phyloP scores from a whole-genome alignment of 2,888 invertebrate genomes.

The Linhomoeus sp. region DNA sequence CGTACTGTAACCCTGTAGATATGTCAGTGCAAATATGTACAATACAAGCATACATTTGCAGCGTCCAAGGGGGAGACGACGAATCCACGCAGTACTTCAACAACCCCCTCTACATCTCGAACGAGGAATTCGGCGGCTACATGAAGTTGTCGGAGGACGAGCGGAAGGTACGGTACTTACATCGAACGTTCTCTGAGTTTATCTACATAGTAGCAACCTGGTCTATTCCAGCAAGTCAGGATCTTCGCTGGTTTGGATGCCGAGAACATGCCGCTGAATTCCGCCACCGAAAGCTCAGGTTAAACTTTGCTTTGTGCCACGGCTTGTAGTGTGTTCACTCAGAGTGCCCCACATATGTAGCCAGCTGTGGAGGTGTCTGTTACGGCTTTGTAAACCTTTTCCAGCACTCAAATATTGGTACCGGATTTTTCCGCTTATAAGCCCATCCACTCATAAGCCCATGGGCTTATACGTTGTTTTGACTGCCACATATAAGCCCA shows the following conservation, averaged over 20 bases:
- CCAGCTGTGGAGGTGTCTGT: too few species aligned
- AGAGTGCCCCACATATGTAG: too few species aligned
- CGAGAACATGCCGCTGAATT: conserved; percentile 53
- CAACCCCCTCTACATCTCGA: conserved; percentile 71
- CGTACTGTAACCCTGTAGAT: too few species aligned
- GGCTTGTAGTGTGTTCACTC: too few species aligned
- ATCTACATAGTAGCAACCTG: too few species aligned
- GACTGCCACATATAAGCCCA: too few species aligned
- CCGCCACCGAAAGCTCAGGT: not conserved
- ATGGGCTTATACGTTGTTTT: too few species aligned
- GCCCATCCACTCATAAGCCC: too few species aligned
- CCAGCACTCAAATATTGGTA: not conserved
- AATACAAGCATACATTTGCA: conserved; percentile 7
- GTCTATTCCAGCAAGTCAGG: conserved; percentile 8
- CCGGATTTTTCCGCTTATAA: not conserved
- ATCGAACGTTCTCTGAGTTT: too few species aligned
- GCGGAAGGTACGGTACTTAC: conserved; percentile 20
- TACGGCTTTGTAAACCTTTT: too few species aligned
- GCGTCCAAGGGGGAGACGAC: conserved; percentile 60
- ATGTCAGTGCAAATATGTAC: too few species aligned
- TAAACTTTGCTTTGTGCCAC: too few species aligned
- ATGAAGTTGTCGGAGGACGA: conserved; percentile 50
- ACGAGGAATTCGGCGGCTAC: conserved; percentile 61
- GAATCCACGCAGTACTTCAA: conserved; percentile 58
- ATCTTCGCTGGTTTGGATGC: conserved; percentile 43